Percentiles rank a stretch among this genome's conserved stretches.
Evolutionary conservation across 1,140 invertebrate genomes (phyloP).

Genomic region (Bilobella aurantiaca): DNA sequence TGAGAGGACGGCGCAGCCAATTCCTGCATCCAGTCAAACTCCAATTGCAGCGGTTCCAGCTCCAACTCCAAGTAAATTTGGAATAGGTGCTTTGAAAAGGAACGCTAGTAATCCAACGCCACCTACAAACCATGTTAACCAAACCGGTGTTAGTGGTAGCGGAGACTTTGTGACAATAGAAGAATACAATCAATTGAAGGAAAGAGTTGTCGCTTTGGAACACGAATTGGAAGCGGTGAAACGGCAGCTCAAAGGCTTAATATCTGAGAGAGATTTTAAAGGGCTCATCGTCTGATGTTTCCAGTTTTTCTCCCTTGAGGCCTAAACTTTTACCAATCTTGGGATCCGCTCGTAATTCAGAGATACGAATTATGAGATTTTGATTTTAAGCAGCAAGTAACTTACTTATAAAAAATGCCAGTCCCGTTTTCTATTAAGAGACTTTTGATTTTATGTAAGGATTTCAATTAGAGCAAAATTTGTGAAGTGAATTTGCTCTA

Average conservation of each 20-base stretch:
- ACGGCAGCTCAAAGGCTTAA: slow-evolving; percentile 23
- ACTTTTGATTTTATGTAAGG: neutral
- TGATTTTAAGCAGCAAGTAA: no score
- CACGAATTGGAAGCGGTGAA: slow-evolving; percentile 28
- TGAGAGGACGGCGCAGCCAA: neutral
- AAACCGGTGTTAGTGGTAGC: neutral
- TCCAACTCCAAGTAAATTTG: neutral
- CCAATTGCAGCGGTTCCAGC: neutral
- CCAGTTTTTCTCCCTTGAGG: no score
- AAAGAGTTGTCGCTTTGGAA: slow-evolving; percentile 25
- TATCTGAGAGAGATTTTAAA: slow-evolving; percentile 21
- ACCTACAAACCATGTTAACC: neutral
- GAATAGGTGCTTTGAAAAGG: neutral
- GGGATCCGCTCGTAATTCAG: no score
- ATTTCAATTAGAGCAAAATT: neutral
- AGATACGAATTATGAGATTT: no score
- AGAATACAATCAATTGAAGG: slow-evolving; percentile 26
- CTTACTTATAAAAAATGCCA: no score
- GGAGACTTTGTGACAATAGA: slow-evolving; percentile 22
- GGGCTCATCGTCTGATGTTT: slow-evolving; percentile 28
- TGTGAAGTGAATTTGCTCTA: neutral
- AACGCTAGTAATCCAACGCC: slow-evolving; percentile 1
- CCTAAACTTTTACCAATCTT: no score
- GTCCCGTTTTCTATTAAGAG: neutral
- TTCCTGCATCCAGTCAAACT: neutral